Base-by-base conservation (phyloP, 2,888 invertebrate species). In the Siphlonurus alternatus region DNA sequence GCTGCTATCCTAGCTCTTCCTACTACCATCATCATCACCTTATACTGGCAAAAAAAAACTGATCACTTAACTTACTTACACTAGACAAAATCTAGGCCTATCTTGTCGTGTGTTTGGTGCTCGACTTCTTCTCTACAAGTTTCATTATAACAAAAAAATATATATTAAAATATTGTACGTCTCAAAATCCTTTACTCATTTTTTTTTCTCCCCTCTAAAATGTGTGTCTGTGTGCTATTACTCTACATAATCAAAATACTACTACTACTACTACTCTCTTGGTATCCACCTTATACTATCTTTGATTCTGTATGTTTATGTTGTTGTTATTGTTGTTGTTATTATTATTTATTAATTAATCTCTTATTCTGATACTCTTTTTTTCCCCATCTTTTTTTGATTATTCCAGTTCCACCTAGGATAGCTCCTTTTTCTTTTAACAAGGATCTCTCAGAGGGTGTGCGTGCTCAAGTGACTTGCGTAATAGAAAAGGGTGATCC, bases 391-490 rank as follows among this genome's bases (percentile, higher is more conserved):
- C 59, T 62, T 62, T 64, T 64, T 62, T 66, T 66, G 64, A 61
- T 66, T 53, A 64, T 66, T 69, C 20, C 68, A 74, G 74, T 72
- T 65, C 71, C 71, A 25, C 74, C 74, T 25, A 69, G 71, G 61
- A 71, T 74, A 54, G 76, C 76, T 65, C 72, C 74, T 20, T 77
- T 78, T 70, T 70, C 69, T 23, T 77, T 77, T 67, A 74, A 74
- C 18, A 70, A 72, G 62, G 71, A 72, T 64, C 69, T 72, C 63
- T 66, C 71, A 67, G 71, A 72, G 67, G 73, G 73, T 59, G 71
- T 73, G 70, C 70, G 72, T 67, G 70, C 73, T 18, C 70, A 72
- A 66, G 70, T 71, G 54, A 70, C 71, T 66, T 73, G 73, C 65
- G 69, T 70, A 5, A 70, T 72, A 19, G 70, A 69, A 3, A 69